phyloP scores from a whole-genome alignment of 2,797 vertebrate species.

The Buphagus erythrorhynchus region DNA sequence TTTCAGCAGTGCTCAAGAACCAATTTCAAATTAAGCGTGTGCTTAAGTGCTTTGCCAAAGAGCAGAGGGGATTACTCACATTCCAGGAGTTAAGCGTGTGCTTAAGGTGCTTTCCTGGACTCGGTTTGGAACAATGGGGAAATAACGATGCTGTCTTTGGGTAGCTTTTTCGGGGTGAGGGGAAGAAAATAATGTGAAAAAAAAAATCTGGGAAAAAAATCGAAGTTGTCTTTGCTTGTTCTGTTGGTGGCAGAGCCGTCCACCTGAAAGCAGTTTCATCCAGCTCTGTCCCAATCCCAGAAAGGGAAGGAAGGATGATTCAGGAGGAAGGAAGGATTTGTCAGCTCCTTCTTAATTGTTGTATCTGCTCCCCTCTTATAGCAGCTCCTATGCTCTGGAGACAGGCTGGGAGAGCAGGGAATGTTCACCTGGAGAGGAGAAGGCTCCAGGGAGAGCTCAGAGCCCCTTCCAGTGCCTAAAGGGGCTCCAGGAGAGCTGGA shows the following conservation, averaged over 20 bases:
- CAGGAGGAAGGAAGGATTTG: neutral
- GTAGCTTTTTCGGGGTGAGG: neutral
- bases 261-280: neutral
- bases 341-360: too few species aligned
- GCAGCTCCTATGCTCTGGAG: neutral
- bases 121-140: neutral
- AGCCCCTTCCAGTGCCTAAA: fast-evolving
- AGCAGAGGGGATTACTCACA: neutral
- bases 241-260: neutral
- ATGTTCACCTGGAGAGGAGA: fast-evolving
- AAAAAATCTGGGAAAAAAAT: neutral
- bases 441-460: fast-evolving
- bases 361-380: fast-evolving
- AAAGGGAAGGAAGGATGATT: neutral
- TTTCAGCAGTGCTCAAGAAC: slow-evolving; percentile 36
- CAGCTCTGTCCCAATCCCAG: neutral
- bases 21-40: neutral
- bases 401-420: neutral
- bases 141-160: neutral
- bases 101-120: slow-evolving; percentile 1
- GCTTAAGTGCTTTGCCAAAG: slow-evolving; percentile 40
- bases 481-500: neutral
- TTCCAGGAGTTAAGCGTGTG: neutral
- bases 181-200: neutral
- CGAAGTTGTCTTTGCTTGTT: neutral